Conservation (phyloP, 2,888 invertebrate genomes). For the Ephialtes manifestator region DNA sequence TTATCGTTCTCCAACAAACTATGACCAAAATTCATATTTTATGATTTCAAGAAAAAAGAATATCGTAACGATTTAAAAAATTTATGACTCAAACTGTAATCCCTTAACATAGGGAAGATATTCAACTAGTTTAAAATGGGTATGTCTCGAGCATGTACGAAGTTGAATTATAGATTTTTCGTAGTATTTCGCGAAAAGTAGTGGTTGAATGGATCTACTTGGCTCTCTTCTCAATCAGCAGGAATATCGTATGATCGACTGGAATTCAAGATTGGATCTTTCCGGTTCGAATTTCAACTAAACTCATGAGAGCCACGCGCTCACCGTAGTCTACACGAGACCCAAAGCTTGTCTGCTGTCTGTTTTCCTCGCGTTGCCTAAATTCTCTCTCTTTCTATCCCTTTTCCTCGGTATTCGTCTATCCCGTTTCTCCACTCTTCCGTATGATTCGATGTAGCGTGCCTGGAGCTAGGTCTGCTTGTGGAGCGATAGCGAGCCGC, state of each 20-base stretch:
- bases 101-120: neutral
- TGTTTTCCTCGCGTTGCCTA: constrained; percentile 52
- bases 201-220: constrained; percentile 27
- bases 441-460: constrained; percentile 73
- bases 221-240: constrained; percentile 36
- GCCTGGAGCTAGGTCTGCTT: constrained; percentile 77
- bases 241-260: constrained; percentile 39
- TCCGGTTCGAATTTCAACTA: constrained; percentile 64
- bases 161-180: constrained; percentile 22
- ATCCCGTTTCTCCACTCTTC: constrained; percentile 41
- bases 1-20: too few species aligned
- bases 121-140: neutral
- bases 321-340: constrained; percentile 20
- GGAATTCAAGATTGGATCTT: constrained; percentile 63
- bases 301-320: constrained; percentile 53
- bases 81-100: neutral
- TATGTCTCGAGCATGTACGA: neutral
- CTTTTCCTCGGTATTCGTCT: constrained; percentile 28
- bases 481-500: constrained; percentile 78
- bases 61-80: neutral
- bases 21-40: neutral
- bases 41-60: neutral
- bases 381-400: constrained; percentile 29
- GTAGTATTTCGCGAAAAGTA: constrained; percentile 15
- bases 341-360: constrained; percentile 29